Base-by-base conservation (phyloP, 1,140 invertebrate genomes). In the Bombus picipes region DNA sequence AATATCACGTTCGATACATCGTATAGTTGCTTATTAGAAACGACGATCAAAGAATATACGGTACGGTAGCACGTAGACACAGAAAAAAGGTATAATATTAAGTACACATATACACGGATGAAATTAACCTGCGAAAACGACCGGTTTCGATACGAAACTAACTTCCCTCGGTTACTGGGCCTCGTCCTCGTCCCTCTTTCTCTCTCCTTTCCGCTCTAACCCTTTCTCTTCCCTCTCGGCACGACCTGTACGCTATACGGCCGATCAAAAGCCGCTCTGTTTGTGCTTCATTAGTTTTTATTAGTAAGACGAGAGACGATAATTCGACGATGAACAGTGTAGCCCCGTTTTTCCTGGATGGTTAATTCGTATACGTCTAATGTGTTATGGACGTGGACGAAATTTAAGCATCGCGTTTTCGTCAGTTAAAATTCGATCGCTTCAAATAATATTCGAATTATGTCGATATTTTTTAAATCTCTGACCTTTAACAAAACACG, bases 41-140 rank as follows among this genome's bases (percentile, higher is more conserved):
- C 28, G 74, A 39, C n/a, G 87, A 80, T 71, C 62, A 83, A 79
- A 86, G 79, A 82, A 78, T 62, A 62, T 13, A 62, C 47, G 62
- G 15, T 68, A 34, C 43, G 32, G 68, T 47, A 68, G 28, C 71
- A 32, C 65, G 62, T 73, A 59, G 80, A 53, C 66, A 37, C 22
- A 43, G 13, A 3, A 59, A 18, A 53, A n/a, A 81, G 83, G 3
- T 68, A 68, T 68, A 37, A 53, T 9, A 66, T 66, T 66, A 18
- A 32, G 65, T 66, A 22, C 15, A 34, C 65, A 22, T 34, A 75
- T 70, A 57, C 75, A 74, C 39, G 76, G 32, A 85, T 66, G 88
- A 87, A 89, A 87, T 87, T 89, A 76, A 32, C 39, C 73, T 57
- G 43, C 75, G 74, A 74, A 89, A 87, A 89, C 84, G 87, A 86